Conservation (phyloP, 2,113 vertebrate species). For the Tenrec ecaudatus region DNA sequence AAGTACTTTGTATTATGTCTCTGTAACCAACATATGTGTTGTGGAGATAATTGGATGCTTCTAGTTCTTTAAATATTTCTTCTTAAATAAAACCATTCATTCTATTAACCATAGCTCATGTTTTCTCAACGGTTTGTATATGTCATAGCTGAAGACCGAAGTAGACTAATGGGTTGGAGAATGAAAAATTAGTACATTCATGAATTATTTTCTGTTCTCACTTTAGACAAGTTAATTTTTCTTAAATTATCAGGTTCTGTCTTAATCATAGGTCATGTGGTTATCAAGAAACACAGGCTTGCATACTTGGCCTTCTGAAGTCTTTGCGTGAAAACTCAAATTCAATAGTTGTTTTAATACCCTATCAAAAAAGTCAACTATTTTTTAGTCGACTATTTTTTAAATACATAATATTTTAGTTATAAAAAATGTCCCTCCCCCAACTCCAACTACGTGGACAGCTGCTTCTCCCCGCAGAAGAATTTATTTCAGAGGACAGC, state of each 20-base stretch:
- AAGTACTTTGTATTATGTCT: constrained; percentile 37
- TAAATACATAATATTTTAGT: background rate
- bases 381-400: constrained; percentile 35
- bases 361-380: constrained; percentile 56
- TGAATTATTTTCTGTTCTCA: constrained; percentile 78
- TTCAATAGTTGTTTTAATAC: constrained; percentile 1
- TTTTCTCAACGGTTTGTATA: constrained; percentile 73
- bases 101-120: constrained; percentile 74
- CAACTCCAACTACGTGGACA: too few relatives aligned
- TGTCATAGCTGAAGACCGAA: constrained; percentile 72
- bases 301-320: constrained; percentile 32
- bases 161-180: constrained; percentile 61
- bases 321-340: constrained; percentile 50
- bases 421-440: background rate
- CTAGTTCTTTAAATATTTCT: constrained; percentile 77
- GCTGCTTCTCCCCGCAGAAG: too few relatives aligned
- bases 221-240: constrained; percentile 79
- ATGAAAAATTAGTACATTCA: constrained; percentile 74
- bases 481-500: too few relatives aligned
- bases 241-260: constrained; percentile 79
- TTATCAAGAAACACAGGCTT: constrained; percentile 74
- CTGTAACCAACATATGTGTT: constrained; percentile 58
- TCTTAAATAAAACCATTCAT: constrained; percentile 76
- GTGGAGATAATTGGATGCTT: constrained; percentile 65
- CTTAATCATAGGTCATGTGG: constrained; percentile 73